Evolutionary conservation across 2,113 vertebrate species (phyloP), one percentile per base, ranked within the genome.

Genomic region (Apistogramma diplotaenia): DNA sequence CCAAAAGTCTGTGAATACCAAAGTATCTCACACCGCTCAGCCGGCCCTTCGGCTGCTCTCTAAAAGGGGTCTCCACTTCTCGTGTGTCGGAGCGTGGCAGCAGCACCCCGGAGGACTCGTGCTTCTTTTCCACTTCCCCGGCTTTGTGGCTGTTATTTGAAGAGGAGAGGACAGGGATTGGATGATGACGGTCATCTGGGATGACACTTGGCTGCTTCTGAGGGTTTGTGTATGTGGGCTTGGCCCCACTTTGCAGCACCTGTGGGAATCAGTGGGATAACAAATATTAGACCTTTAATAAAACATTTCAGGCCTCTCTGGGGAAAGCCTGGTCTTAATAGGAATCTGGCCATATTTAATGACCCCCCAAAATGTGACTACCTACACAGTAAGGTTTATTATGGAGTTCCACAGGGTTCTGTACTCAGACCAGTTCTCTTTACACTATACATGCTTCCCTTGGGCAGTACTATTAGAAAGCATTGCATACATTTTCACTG

Each of bases 101-200:
- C 40, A 96, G 61, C 23, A 94, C 86, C 6, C 95, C 93, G 0
- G 81, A 40, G 0, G 79, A 11, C 7, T 79, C 89, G 2, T 40
- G 76, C n/a, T n/a, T 3, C 92, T 82, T 53, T 18, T 92, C 7
- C n/a, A 60, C 78, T 85, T 89, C 89, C 40, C 8, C 65, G 18
- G 56, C 72, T 6, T 87, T 83, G 1, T 89, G 75, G 21, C 91
- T 91, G 61, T 75, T 87, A 85, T 94, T 94, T 1, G 61, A 72
- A 0, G 93, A 94, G 46, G 95, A 96, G 9, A 95, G 93, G 43
- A 96, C 89, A 0, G 95, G 95, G 78, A 96, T 95, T 7, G 94
- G 95, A 9, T 87, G 95, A 71, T 82, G 88, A 5, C 94, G 95
- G 86, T 95, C 92, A 25, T 94, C 94, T 2, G 94, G 95, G 81